Base-by-base conservation (phyloP, 2,888 invertebrate species). In the Aspidapion aeneum region DNA sequence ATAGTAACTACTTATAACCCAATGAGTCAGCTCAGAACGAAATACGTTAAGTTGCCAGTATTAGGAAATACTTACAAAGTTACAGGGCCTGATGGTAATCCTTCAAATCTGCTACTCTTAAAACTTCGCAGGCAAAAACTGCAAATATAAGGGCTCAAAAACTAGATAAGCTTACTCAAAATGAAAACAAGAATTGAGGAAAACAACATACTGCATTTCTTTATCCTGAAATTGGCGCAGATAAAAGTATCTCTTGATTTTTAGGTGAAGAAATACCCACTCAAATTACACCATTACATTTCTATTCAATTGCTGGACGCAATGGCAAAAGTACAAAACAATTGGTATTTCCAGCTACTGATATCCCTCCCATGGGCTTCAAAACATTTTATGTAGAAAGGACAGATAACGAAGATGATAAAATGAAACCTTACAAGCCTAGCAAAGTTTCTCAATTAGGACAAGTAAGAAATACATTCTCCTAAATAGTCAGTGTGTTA, bases 331-430 rank as follows among this genome's bases (percentile, higher is more conserved):
- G 7, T 5, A 17, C 3, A 19, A 17, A 52, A 3, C 3, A 52
- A 52, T n/a, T 52, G 7, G 82, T 92, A 0, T 94, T 94, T 75
- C 73, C 83, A 16, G 89, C 89, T 0, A 74, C 79, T 7, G 76
- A 86, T 1, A 74, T 91, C 7, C 89, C 91, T 0, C 80, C 91
- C 0, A 75, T 90, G 0, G 90, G 92, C 0, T 86, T 86, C 68
- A 86, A 85, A 71, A 83, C 87, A 0, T 89, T 83, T 68, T 87
- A 84, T 69, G 72, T 89, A 0, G 66, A 69, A 64, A 69, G 64
- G 64, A 35, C 12, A 35, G 50, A 55, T 35, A 35, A 35, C 5
- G 35, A 35, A 7, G 35, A 12, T 7, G 35, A 35, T 35, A 12
- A 35, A 7, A 12, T 35, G 12, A 35, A 35, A 35, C 35, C 35